Conservation (phyloP, 2,888 invertebrate genomes). For the Linyphia triangularis region DNA sequence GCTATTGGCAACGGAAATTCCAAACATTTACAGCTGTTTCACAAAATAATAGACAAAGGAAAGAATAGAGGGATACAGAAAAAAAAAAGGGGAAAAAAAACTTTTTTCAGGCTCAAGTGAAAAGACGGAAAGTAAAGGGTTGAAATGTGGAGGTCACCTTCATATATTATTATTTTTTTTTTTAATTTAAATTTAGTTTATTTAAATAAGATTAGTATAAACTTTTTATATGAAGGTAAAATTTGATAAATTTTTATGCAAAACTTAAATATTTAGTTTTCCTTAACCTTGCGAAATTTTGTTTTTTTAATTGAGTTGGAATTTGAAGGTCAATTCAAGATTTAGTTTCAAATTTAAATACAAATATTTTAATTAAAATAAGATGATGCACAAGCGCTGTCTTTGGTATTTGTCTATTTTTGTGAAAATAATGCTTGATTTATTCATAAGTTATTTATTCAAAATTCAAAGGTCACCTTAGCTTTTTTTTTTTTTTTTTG, state of each 20-base stretch:
- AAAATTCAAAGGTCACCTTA: too few species aligned
- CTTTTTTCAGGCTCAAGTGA: slow-evolving; percentile 60
- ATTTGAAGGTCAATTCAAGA: too few species aligned
- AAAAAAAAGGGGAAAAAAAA: slow-evolving; percentile 14
- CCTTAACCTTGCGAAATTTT: not conserved
- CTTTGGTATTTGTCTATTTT: too few species aligned
- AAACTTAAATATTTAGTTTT: not conserved
- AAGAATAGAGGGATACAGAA: slow-evolving; percentile 13
- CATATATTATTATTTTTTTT: slow-evolving; percentile 1
- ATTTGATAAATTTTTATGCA: not conserved
- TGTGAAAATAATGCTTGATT: too few species aligned
- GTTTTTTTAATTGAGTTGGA: too few species aligned
- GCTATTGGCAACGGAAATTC: slow-evolving; percentile 68
- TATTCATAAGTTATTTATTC: too few species aligned
- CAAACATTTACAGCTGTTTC: slow-evolving; percentile 71
- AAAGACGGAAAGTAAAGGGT: slow-evolving; percentile 71
- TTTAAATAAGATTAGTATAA: not conserved
- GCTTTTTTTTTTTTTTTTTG: too few species aligned
- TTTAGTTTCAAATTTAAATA: too few species aligned
- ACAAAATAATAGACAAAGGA: slow-evolving; percentile 46
- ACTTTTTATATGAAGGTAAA: too few species aligned
- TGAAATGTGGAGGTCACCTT: slow-evolving; percentile 66
- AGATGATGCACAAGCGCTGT: too few species aligned
- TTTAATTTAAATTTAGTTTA: not conserved
- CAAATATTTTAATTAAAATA: too few species aligned